Evolutionary conservation across 2,113 vertebrate species (phyloP), one percentile per base, ranked within the genome.

Genomic region (Salvator merianae): DNA sequence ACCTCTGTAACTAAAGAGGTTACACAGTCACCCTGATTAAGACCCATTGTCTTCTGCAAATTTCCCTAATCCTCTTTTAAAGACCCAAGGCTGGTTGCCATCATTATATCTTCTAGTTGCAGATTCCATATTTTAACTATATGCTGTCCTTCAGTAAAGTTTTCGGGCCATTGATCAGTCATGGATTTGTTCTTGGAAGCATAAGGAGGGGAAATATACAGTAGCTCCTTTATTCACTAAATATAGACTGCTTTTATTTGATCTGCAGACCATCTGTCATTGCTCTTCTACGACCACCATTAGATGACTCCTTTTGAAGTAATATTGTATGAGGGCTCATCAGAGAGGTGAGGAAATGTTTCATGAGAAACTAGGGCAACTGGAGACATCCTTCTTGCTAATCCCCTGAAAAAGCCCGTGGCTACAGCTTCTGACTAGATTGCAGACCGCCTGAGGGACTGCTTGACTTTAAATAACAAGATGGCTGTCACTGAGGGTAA

Each of bases 391-490:
- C 82, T 93, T 89, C 91, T 88, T 90, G 92, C 89, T 91, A 91
- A 79, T 0, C 74, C 91, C 55, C 90, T 92, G 38, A 10, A 65
- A 36, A 79, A 20, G 91, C 87, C 91, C 91, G 88, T 81, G 90
- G 86, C 91, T 92, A 88, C 90, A 12, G n/a, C 73, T 91, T 93
- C 83, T 93, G 91, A 92, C 85, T 89, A 85, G 85, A 83, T 91
- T 86, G 88, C 87, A 90, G 85, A 90, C 20, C 87, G 90, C 89
- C 83, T 93, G 89, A 91, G 83, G 84, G 88, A 86, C 91, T 93
- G 92, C 90, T 93, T 91, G 89, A 86, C 82, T 94, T 93, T 91
- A 93, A 94, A 90, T 80, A 88, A 91, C 88, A 84, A 94, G 90
- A 91, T 91, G 89, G 92, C 50, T 84, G 89, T 82, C 74, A 82